phyloP scores from a whole-genome alignment of 2,888 invertebrate genomes.

The Mantis religiosa region DNA sequence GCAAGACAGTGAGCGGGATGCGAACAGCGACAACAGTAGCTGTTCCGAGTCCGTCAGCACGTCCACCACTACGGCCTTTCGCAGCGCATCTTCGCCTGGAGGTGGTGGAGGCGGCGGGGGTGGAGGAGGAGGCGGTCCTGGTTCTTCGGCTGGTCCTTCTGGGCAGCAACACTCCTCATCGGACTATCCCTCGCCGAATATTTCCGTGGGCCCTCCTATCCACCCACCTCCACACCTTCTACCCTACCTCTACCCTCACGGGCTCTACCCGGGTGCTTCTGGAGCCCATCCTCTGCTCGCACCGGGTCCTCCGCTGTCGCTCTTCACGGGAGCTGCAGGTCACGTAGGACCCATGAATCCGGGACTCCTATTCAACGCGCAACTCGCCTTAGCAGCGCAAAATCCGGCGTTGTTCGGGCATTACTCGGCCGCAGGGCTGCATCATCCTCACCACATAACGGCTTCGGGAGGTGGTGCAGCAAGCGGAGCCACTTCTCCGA shows the following conservation, averaged over 20 bases:
- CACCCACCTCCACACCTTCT: constrained; percentile 84
- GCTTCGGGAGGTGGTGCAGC: constrained; percentile 50
- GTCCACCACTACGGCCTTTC: constrained; percentile 32
- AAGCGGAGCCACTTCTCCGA: constrained; percentile 41
- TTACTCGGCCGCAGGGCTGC: constrained; percentile 33
- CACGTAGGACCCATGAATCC: constrained; percentile 58
- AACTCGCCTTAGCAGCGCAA: constrained; percentile 81
- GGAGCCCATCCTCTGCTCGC: constrained; percentile 62
- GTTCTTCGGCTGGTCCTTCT: constrained; percentile 48
- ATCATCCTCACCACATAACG: constrained; percentile 37
- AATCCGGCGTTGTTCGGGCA: constrained; percentile 73
- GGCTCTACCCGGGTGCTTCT: constrained; percentile 63
- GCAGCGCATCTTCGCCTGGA: constrained; percentile 30
- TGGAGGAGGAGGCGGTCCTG: constrained; percentile 36
- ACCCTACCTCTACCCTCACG: constrained; percentile 86
- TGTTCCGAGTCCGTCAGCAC: constrained; percentile 41
- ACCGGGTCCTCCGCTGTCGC: constrained; percentile 51
- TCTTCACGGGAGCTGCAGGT: constrained; percentile 51
- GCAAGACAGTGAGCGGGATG: constrained; percentile 40
- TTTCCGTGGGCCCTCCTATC: constrained; percentile 88
- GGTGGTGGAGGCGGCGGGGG: background rate
- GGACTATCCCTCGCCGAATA: constrained; percentile 80
- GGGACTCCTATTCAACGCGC: constrained; percentile 82
- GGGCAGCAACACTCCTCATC: constrained; percentile 49
- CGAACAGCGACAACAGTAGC: constrained; percentile 36